Percentiles rank a stretch among this genome's conserved stretches.
These are phyloP conservation scores for Mormyrops boulengeri DNA, from an alignment of 2,797 vertebrate species.

Conservation along the genomic window DNA sequence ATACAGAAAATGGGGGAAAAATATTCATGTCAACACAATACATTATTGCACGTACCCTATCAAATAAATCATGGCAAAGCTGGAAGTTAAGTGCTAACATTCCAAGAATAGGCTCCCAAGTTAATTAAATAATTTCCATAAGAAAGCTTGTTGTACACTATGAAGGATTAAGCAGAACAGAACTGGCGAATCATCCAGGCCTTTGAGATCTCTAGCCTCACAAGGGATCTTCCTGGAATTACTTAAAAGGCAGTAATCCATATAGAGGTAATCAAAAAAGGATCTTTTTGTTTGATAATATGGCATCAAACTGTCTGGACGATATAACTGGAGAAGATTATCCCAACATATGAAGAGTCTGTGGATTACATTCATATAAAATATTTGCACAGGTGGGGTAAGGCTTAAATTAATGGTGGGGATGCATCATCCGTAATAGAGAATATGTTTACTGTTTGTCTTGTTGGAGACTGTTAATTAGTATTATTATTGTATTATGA, in stretches of 20 bases:
- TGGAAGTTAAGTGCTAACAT: background rate
- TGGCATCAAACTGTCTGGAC: background rate
- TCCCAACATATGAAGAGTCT: background rate
- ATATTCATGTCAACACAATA: slow-evolving; percentile 29
- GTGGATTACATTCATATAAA: background rate
- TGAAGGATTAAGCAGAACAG: background rate
- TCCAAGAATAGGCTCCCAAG: background rate
- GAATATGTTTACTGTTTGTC: background rate
- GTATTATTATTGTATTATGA: background rate
- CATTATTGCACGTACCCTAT: background rate
- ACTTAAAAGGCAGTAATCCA: background rate
- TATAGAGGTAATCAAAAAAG: background rate
- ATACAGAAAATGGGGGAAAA: slow-evolving; percentile 14
- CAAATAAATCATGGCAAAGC: slow-evolving; percentile 25
- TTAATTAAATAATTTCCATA: background rate
- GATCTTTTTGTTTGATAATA: slow-evolving; percentile 3
- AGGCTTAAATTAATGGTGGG: background rate
- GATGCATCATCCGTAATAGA: background rate
- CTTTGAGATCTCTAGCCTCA: background rate
- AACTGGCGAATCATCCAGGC: background rate
- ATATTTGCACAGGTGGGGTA: background rate
- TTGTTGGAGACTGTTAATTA: background rate
- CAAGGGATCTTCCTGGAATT: background rate
- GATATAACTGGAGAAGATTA: background rate
- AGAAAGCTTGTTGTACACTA: background rate